Percentiles rank a stretch among this genome's conserved stretches.
These are phyloP conservation scores for Oscheius sp. DNA, from an alignment of 2,888 invertebrate genomes.

Conservation along the genomic window DNA sequence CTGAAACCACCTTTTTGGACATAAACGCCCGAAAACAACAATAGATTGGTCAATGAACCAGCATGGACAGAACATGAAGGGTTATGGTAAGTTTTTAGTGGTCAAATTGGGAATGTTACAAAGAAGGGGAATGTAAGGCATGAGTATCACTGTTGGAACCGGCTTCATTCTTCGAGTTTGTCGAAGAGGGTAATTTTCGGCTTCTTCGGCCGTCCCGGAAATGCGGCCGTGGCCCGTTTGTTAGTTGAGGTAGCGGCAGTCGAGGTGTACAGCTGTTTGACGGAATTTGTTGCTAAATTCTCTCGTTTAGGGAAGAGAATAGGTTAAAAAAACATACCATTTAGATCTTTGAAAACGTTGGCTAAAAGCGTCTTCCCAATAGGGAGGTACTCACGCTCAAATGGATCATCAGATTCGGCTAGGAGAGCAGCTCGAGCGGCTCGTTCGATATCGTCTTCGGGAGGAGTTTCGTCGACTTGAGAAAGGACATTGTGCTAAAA, in stretches of 20 bases:
- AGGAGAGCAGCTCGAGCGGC: slow-evolving; percentile 39
- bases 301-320: background rate
- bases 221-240: background rate
- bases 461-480: background rate
- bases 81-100: no score
- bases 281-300: slow-evolving; percentile 15
- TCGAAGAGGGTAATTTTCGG: slow-evolving; percentile 30
- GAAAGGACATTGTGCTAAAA: slow-evolving; percentile 13
- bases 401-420: slow-evolving; percentile 1
- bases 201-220: slow-evolving; percentile 7
- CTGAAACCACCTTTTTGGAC: no score
- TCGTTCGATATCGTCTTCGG: slow-evolving; percentile 42
- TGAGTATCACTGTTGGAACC: no score
- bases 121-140: no score
- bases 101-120: no score
- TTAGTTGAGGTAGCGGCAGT: background rate
- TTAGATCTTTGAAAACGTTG: slow-evolving; percentile 30
- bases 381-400: background rate
- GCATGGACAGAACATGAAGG: no score
- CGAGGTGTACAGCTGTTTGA: slow-evolving; percentile 47
- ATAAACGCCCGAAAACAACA: no score
- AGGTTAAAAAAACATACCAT: slow-evolving; percentile 17
- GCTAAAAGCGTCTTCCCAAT: slow-evolving; percentile 40
- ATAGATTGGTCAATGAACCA: no score
- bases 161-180: slow-evolving; percentile 11